Evolutionary conservation across 2,113 vertebrate genomes (phyloP).

Genomic region (Hippocampus mohnikei): DNA sequence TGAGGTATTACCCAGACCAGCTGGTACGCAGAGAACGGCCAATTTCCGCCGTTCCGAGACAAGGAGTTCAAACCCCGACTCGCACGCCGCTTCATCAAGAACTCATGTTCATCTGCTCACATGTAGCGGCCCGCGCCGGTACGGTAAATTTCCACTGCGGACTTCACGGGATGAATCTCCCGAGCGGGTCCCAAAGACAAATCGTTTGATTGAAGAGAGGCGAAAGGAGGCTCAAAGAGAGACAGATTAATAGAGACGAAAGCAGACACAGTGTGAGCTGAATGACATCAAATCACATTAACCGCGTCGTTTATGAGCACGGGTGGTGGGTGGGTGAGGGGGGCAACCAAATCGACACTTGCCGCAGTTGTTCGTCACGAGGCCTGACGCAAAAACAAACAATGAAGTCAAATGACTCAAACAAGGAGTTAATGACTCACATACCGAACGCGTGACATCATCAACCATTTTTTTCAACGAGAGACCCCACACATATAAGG

Average conservation of each 20-base stretch:
- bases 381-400: slow-evolving; percentile 50
- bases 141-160: neutral
- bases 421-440: slow-evolving; percentile 63
- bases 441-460: neutral
- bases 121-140: neutral
- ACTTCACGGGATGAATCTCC: neutral
- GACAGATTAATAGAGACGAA: neutral
- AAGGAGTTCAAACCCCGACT: too few species aligned
- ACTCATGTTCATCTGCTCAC: neutral
- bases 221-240: neutral
- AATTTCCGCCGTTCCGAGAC: too few species aligned
- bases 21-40: too few species aligned
- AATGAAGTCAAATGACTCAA: slow-evolving; percentile 42
- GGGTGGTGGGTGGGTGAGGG: neutral
- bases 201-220: neutral
- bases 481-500: too few species aligned
- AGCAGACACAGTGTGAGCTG: slow-evolving; percentile 33
- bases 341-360: slow-evolving; percentile 25
- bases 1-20: too few species aligned
- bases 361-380: slow-evolving; percentile 34
- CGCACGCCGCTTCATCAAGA: too few species aligned
- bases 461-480: too few species aligned
- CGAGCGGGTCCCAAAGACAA: neutral
- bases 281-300: slow-evolving; percentile 50
- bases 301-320: slow-evolving; percentile 34